Percentiles rank a stretch among this genome's conserved stretches.
phyloP scores from a whole-genome alignment of 2,888 invertebrate genomes.

The Mamestra brassicae region DNA sequence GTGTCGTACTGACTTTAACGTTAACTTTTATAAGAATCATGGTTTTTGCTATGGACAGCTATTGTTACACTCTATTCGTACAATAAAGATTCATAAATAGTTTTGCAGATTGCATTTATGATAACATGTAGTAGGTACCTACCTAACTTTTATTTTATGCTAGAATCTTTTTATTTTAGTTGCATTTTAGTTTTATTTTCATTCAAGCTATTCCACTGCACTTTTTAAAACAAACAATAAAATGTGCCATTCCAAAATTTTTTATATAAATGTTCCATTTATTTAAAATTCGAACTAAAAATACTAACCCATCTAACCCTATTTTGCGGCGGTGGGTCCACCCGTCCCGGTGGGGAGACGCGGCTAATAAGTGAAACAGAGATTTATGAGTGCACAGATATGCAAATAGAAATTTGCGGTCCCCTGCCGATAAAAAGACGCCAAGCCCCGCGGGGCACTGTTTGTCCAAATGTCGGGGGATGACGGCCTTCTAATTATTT shows the following conservation, averaged over 20 bases:
- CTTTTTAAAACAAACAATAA: too few relatives aligned
- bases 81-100: neutral
- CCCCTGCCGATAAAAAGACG: constrained; percentile 90
- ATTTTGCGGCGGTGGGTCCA: constrained; percentile 69
- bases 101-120: constrained; percentile 33
- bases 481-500: constrained; percentile 86
- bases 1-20: neutral
- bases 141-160: constrained; percentile 2
- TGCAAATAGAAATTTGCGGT: constrained; percentile 91
- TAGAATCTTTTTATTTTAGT: constrained; percentile 6
- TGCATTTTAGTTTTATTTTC: neutral
- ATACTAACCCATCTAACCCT: constrained; percentile 71
- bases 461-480: constrained; percentile 88
- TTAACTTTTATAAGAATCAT: neutral
- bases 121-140: neutral
- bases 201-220: too few relatives aligned
- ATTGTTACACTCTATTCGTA: neutral
- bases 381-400: constrained; percentile 90
- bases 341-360: constrained; percentile 75
- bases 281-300: constrained; percentile 25
- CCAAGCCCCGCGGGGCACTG: constrained; percentile 81
- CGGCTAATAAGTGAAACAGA: constrained; percentile 90
- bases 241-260: too few relatives aligned
- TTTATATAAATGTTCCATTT: neutral
- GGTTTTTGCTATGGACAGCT: neutral